Evolutionary conservation across 1,140 invertebrate genomes (phyloP), one percentile per base, ranked within the genome.

Genomic region (Drosophila pruinosa): DNA sequence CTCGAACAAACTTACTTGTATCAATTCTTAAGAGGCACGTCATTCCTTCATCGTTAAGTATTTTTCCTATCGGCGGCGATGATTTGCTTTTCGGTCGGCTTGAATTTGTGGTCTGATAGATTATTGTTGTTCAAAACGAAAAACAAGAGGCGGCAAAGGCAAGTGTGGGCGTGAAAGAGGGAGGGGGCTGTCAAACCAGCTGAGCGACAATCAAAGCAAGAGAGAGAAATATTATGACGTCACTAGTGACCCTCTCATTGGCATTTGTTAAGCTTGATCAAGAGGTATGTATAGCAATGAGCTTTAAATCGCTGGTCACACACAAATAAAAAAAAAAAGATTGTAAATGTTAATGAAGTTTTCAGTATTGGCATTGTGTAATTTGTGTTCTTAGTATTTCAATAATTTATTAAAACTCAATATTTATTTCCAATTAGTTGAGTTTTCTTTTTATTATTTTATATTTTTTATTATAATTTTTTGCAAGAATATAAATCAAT

Each of bases 171-270:
- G 50, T 54, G 41, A 45, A 28, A 38, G 39, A 48, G 28, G 24
- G 41, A 64, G 28, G 65, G 59, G 31, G 67, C 67, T 31, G 59
- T 39, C 50, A 70, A 70, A 70, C 67, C 67, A 70, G 67, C 67
- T 70, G 67, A 64, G 67, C 59, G 67, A 56, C 59, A 64, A 54
- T 64, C 39, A 26, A 54, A 63, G 45, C 39, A 12, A 53, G 28
- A 26, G 24, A 41, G n/a, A 43, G 45, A n/a, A 12, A 22, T 12
- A 28, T 38, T 43, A 34, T 69, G 65, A 54, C 65, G 65, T 69
- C 65, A 69, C 50, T 38, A 69, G 48, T 62, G 65, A 69, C 65
- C 65, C 58, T 14, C 58, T 45, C 17, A 15, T 21, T 57, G 43
- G n/a, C n/a, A 50, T 21, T 24, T 26, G 31, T 39, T 17, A 8